Conservation (phyloP, 2,888 invertebrate genomes). For the Balanococcus diminutus region DNA sequence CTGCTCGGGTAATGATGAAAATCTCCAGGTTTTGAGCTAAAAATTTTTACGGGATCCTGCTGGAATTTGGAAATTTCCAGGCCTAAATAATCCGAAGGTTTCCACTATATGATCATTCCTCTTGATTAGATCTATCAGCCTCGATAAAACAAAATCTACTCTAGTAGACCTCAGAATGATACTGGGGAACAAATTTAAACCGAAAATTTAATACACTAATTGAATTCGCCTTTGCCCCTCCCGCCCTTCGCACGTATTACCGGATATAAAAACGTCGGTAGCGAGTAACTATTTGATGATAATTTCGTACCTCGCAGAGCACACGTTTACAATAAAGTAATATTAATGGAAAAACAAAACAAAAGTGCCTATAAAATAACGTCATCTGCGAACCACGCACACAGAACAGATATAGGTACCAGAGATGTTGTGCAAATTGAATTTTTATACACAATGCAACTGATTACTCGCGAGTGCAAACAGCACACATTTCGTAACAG, state of each 20-base stretch:
- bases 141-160: no score
- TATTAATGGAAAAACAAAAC: not conserved
- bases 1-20: no score
- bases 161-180: no score
- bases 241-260: not conserved
- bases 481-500: not conserved
- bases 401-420: not conserved
- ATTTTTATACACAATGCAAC: slow-evolving; percentile 34
- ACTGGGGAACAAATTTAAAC: no score
- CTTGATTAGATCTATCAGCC: no score
- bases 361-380: not conserved
- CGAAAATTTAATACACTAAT: not conserved
- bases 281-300: not conserved
- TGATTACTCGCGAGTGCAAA: not conserved
- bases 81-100: no score
- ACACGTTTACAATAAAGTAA: not conserved
- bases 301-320: not conserved
- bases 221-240: not conserved
- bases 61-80: no score
- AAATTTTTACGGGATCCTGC: no score
- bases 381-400: slow-evolving; percentile 28
- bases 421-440: slow-evolving; percentile 45
- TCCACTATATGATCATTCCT: no score
- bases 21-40: no score
- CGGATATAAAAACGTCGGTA: not conserved